These are phyloP conservation scores for Scalopus aquaticus DNA, from an alignment of 2,113 vertebrate genomes.

Conservation along the genomic window DNA sequence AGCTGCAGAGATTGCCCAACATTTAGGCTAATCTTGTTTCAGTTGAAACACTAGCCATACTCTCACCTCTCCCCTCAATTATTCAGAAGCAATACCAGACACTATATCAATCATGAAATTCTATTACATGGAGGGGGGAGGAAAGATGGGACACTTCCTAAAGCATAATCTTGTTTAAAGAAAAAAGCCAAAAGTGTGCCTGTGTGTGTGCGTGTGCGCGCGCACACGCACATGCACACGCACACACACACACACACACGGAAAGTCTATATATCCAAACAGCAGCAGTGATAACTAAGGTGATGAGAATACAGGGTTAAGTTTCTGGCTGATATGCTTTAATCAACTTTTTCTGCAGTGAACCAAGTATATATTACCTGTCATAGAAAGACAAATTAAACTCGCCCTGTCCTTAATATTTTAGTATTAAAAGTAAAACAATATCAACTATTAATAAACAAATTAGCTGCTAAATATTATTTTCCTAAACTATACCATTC, in stretches of 20 bases:
- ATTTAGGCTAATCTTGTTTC: background rate
- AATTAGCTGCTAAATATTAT: background rate
- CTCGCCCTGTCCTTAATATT: background rate
- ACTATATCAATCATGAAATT: background rate
- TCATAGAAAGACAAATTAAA: background rate
- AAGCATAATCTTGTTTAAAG: background rate
- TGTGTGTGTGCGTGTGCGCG: too few species aligned
- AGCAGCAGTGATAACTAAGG: background rate
- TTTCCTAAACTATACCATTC: background rate
- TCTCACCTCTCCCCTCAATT: background rate
- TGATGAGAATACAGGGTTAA: background rate
- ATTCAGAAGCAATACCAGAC: background rate
- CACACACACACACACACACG: too few species aligned
- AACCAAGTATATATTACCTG: background rate
- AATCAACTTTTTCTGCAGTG: background rate
- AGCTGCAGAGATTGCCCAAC: background rate
- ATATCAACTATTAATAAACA: background rate
- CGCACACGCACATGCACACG: too few species aligned
- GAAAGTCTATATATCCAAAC: background rate
- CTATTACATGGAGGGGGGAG: background rate
- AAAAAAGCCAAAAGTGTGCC: too few species aligned
- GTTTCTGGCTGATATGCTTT: background rate
- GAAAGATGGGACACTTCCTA: background rate
- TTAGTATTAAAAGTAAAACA: background rate
- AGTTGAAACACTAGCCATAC: background rate